Base-by-base conservation (phyloP, 2,888 invertebrate species). In the Callosobruchus maculatus region DNA sequence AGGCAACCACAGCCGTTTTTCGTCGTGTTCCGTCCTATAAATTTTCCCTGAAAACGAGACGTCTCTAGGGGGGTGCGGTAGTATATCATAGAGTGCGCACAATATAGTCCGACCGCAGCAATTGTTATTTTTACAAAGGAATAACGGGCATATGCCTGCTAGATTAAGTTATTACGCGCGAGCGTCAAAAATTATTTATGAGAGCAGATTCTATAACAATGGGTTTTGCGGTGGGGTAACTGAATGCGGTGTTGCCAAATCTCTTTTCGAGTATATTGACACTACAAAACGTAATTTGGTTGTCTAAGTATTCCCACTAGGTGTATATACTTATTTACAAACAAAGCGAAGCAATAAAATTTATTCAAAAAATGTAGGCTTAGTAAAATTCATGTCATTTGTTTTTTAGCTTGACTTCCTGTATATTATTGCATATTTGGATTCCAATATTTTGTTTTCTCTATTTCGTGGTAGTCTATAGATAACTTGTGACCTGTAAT, bases 51-150 rank as follows among this genome's bases (percentile, higher is more conserved):
- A 49, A 49, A 49, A 49, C 49, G 7, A 0, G 18, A 49, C 49
- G 49, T 49, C 49, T 49, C 49, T 49, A 49, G 49, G 13, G 18
- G 49, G 18, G 18, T 49, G 13, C 9, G 49, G 49, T 49, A 49
- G 49, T 49, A 49, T 49, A 49, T 49, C 49, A 49, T 49, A 49
- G 18, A 82, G 80, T 77, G 80, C 79, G 78, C 80, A 72, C 79
- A 79, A 80, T 80, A 79, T 80, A 79, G 73, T 74, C 73, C 73
- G 73, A 70, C 73, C 74, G 71, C 80, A 80, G 79, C 82, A 81
- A 82, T 82, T 82, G 81, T 82, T 80, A 82, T 82, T 82, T 80
- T 82, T 80, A 81, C 81, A 82, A 82, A 81, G 80, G 80, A 78
- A 77, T 74, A 49, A 49, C 74, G 76, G 78, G 79, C 81, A 81